Conservation (phyloP, 2,113 vertebrate genomes). For the Corythaixoides concolor region DNA sequence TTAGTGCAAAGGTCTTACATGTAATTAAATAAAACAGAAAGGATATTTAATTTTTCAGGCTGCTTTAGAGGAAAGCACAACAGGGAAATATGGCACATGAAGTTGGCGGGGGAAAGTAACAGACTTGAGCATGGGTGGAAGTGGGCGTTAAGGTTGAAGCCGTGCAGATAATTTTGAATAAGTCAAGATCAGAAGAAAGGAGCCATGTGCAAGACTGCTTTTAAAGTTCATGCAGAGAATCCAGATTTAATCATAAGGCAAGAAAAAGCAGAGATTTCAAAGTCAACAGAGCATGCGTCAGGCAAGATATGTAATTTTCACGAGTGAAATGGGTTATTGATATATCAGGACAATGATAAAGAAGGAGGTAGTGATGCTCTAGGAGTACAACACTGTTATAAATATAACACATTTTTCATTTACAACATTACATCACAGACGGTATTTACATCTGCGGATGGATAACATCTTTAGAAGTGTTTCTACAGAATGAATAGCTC, state of each 20-base stretch:
- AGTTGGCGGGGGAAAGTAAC: background rate
- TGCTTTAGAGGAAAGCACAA: background rate
- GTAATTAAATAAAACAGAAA: background rate
- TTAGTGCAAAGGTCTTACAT: background rate
- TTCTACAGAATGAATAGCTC: background rate
- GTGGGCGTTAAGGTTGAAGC: background rate
- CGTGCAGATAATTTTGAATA: background rate
- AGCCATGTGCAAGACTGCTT: background rate
- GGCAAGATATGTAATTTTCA: background rate
- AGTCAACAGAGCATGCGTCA: background rate
- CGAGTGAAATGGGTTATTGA: background rate
- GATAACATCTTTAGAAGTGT: background rate
- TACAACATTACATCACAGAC: background rate
- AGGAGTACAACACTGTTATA: background rate
- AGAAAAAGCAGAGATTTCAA: background rate
- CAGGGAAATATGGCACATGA: rapidly evolving
- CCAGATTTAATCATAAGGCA: background rate
- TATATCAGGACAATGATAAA: background rate
- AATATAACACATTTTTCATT: background rate
- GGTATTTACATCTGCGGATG: background rate
- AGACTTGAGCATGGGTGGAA: background rate
- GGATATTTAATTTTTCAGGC: background rate
- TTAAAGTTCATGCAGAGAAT: background rate
- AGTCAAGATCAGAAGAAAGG: background rate
- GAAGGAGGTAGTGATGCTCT: background rate